Evolutionary conservation across 1,140 invertebrate species (phyloP).

Genomic region (Tachypleus tridentatus): DNA sequence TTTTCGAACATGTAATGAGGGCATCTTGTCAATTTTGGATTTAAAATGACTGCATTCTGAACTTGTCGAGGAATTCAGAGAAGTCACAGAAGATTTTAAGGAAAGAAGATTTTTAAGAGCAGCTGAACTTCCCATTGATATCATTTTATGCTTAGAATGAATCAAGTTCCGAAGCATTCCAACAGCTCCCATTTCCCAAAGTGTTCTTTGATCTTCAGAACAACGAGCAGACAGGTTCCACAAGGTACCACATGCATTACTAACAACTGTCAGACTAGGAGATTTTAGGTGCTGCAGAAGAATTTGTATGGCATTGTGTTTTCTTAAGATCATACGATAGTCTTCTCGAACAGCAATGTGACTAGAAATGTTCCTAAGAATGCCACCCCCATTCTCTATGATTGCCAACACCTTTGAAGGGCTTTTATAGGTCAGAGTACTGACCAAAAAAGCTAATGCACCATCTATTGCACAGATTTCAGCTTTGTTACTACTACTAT

Average conservation of each 20-base stretch:
- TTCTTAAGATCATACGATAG: slow-evolving; percentile 68
- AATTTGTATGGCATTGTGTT: slow-evolving; percentile 76
- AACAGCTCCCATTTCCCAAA: slow-evolving; percentile 87
- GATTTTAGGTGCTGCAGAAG: slow-evolving; percentile 83
- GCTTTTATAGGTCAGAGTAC: slow-evolving; percentile 75
- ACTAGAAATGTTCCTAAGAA: slow-evolving; percentile 85
- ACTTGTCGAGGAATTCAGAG: slow-evolving; percentile 14
- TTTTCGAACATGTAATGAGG: slow-evolving; percentile 67
- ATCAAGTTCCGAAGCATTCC: slow-evolving; percentile 83
- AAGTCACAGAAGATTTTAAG: slow-evolving; percentile 50
- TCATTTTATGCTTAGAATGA: slow-evolving; percentile 94
- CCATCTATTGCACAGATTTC: slow-evolving; percentile 84
- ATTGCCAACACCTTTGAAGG: slow-evolving; percentile 69
- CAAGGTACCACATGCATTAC: slow-evolving; percentile 88
- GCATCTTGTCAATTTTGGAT: slow-evolving; percentile 36
- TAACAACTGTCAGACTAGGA: slow-evolving; percentile 84
- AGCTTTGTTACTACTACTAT: slow-evolving; percentile 85
- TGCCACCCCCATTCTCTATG: slow-evolving; percentile 89
- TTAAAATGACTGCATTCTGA: slow-evolving; percentile 2
- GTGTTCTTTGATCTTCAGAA: slow-evolving; percentile 66
- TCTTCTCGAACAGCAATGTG: slow-evolving; percentile 85
- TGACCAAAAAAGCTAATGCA: slow-evolving; percentile 72
- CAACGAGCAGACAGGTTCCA: slow-evolving; percentile 92
- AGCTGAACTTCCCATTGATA: slow-evolving; percentile 86
- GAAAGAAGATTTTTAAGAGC: slow-evolving; percentile 81